Conservation (phyloP, 2,113 vertebrate species). For the Alaudala cheleensis region DNA sequence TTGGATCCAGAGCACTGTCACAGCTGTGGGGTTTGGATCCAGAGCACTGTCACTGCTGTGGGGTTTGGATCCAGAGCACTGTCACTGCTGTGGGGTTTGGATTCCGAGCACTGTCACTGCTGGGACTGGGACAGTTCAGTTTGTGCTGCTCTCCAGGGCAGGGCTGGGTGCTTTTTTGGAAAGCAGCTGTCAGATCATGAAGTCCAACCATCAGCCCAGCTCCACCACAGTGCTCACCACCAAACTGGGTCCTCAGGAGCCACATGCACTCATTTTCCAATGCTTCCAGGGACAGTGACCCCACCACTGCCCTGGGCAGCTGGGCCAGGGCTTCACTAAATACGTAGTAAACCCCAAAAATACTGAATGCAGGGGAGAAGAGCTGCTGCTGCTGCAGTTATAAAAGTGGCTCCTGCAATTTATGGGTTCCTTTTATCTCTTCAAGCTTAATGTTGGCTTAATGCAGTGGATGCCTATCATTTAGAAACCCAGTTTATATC, state of each 20-base stretch:
- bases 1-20: rapidly evolving
- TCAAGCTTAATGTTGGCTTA: neutral
- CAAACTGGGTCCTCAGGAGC: neutral
- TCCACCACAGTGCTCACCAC: neutral
- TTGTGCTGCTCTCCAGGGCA: neutral
- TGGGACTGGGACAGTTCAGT: rapidly evolving
- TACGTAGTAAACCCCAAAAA: rapidly evolving
- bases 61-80: rapidly evolving
- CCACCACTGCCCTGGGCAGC: neutral
- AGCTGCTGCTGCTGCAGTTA: neutral
- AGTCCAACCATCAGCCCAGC: neutral
- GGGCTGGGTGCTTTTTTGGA: neutral
- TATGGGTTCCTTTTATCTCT: neutral
- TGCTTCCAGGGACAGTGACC: neutral
- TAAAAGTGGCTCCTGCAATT: neutral
- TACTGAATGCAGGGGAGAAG: neutral
- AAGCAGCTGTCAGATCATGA: neutral
- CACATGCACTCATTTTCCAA: neutral
- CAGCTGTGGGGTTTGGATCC: neutral
- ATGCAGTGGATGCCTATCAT: neutral
- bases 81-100: neutral
- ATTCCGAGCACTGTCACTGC: rapidly evolving
- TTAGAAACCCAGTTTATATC: neutral
- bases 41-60: neutral
- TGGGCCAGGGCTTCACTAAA: neutral